phyloP scores from a whole-genome alignment of 2,113 vertebrate genomes.

The Dromiciops gliroides region DNA sequence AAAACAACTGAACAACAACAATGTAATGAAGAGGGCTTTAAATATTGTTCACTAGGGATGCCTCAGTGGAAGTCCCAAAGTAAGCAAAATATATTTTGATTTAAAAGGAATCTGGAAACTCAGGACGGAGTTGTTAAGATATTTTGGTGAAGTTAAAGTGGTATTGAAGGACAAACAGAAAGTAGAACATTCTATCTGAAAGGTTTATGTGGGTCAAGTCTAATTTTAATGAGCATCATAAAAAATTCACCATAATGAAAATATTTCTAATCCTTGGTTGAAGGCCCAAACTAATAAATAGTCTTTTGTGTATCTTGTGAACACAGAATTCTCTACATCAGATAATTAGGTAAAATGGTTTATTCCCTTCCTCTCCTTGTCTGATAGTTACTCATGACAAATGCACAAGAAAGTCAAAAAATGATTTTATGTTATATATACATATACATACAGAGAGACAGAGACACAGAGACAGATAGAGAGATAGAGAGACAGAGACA shows the following conservation, averaged over 20 bases:
- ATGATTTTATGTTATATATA: background rate
- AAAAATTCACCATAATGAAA: background rate
- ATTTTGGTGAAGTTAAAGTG: background rate
- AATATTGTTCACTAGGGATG: background rate
- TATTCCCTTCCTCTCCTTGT: background rate
- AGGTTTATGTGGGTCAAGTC: background rate
- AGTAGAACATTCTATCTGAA: background rate
- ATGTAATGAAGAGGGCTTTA: background rate
- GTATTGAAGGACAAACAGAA: background rate
- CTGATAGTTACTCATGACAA: background rate
- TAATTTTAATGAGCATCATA: background rate
- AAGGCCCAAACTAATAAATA: background rate
- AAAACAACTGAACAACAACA: background rate
- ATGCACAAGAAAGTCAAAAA: background rate
- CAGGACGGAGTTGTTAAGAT: background rate
- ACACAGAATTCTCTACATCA: background rate
- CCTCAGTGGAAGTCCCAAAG: background rate
- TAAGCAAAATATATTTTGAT: background rate
- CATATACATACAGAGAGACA: too few relatives aligned
- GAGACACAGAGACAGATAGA: background rate
- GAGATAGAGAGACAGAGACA: too few relatives aligned
- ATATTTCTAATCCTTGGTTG: background rate
- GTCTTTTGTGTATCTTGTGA: background rate
- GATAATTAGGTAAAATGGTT: background rate
- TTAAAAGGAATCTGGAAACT: background rate